Evolutionary conservation across 2,113 vertebrate genomes (phyloP), one percentile per base, ranked within the genome.

Genomic region (Amazona guildingii): DNA sequence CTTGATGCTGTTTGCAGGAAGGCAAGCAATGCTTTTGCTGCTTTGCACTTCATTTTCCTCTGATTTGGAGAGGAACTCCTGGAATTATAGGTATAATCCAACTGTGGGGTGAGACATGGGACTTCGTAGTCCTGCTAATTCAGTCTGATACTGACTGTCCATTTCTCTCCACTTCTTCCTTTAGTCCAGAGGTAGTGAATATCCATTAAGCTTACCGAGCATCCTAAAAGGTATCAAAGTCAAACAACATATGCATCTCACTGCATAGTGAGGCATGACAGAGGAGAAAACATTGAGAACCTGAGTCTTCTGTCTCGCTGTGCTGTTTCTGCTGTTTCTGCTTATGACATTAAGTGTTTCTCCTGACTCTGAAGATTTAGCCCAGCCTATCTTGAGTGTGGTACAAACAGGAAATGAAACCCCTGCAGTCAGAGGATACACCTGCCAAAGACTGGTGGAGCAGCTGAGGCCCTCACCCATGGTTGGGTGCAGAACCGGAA

Each of bases 391-490:
- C 27, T 49, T 25, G 25, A 75, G 93, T 83, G 79, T 59, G 82
- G 92, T 94, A 92, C 94, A 97, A 97, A 97, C 97, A 97, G 97
- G 97, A 97, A 97, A 96, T 17, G 57, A 94, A 92, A 97, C 14
- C 81, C 88, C 67, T 72, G 67, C 92, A 82, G 88, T 90, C 77
- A 55, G 96, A 97, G 96, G 97, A 97, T 97, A 96, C 97, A 97
- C 97, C 97, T 97, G 97, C 92, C 73, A 52, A 80, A 39, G 0
- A 15, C 74, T 76, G 82, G 62, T 43, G 83, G 79, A 95, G 96
- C 94, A 94, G 92, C 96, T 95, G 95, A 62, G 82, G 74, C 88
- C 67, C 76, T 95, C 83, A 75, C 92, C 91, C 89, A 6, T 95
- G 88, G 63, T 21, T 85, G 72, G 57, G 67, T 76, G 86, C 94